Evolutionary conservation across 2,888 invertebrate genomes (phyloP).

Genomic region (Lymantria monacha): DNA sequence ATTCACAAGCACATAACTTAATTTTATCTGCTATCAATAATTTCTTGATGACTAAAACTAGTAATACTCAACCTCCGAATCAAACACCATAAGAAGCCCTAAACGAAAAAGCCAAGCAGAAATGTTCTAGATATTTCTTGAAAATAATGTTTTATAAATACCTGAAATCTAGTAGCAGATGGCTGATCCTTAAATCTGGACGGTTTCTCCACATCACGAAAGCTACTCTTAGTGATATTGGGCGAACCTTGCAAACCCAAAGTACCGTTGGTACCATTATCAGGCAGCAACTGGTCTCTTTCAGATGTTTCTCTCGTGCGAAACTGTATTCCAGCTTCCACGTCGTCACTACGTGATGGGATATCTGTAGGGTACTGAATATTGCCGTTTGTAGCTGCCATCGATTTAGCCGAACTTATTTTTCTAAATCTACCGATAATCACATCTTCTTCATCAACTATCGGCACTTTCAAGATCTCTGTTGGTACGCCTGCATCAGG

Average conservation of each 20-base stretch:
- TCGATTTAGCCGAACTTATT: constrained; percentile 78
- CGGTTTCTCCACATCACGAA: constrained; percentile 83
- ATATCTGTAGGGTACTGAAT: constrained; percentile 68
- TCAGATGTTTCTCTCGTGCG: constrained; percentile 51
- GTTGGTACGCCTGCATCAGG: constrained; percentile 33
- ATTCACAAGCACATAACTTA: no score
- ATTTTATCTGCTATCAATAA: no score
- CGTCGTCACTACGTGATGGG: constrained; percentile 52
- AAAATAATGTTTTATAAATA: constrained; percentile 31
- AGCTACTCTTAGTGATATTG: constrained; percentile 81
- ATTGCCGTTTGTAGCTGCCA: constrained; percentile 78
- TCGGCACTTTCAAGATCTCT: constrained; percentile 49
- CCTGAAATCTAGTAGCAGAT: constrained; percentile 84
- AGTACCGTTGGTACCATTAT: constrained; percentile 37
- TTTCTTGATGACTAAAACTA: no score
- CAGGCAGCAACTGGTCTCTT: constrained; percentile 56
- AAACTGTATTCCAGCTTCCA: constrained; percentile 67
- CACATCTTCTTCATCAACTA: constrained; percentile 71
- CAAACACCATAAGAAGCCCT: no score
- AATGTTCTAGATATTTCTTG: no score
- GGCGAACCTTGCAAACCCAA: constrained; percentile 44
- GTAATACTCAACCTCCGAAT: no score
- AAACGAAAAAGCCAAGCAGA: no score
- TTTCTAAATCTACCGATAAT: constrained; percentile 77
- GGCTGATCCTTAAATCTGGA: constrained; percentile 83